A percentile compares a stretch with the other conserved stretches of the same genome.
Evolutionary conservation across 2,797 vertebrate species (phyloP).

Genomic region (Microctenopoma steveboyesi): DNA sequence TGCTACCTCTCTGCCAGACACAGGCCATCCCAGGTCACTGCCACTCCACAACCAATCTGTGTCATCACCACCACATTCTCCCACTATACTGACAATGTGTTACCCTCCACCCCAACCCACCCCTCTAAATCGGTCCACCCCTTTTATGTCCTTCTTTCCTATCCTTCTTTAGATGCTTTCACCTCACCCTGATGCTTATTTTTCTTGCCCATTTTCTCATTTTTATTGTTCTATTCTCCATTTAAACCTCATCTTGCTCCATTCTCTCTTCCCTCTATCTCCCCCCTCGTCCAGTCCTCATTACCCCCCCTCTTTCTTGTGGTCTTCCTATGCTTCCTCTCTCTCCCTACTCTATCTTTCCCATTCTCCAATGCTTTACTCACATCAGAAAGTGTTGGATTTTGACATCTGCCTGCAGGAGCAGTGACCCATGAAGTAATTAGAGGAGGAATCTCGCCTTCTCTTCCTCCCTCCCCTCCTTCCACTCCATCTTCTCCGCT

Average conservation of each 20-base stretch:
- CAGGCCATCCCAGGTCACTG: slow-evolving; percentile 74
- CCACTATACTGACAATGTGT: slow-evolving; percentile 64
- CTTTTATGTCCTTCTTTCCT: slow-evolving; percentile 18
- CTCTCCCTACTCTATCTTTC: slow-evolving; percentile 40
- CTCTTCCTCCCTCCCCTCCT: slow-evolving; percentile 66
- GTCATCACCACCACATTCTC: slow-evolving; percentile 66
- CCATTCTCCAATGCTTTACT: slow-evolving; percentile 64
- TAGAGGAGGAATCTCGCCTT: slow-evolving; percentile 90
- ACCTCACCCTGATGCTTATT: slow-evolving; percentile 55
- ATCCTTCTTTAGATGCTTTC: slow-evolving; percentile 39
- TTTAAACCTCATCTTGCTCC: slow-evolving; percentile 33
- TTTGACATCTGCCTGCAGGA: slow-evolving; percentile 89
- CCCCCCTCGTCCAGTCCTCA: slow-evolving; percentile 59
- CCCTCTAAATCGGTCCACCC: neutral
- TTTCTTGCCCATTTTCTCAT: slow-evolving; percentile 41
- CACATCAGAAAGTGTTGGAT: slow-evolving; percentile 88
- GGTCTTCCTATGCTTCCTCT: slow-evolving; percentile 46
- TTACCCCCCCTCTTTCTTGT: slow-evolving; percentile 50
- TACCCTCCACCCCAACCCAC: slow-evolving; percentile 32
- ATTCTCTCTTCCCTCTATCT: slow-evolving; percentile 28
- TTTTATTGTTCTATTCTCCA: slow-evolving; percentile 45
- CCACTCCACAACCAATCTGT: slow-evolving; percentile 73
- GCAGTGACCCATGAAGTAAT: slow-evolving; percentile 94
- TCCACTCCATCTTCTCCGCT: slow-evolving; percentile 64
- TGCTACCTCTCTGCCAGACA: slow-evolving; percentile 68